These are phyloP conservation scores for Selene dorsalis DNA, from an alignment of 2,797 vertebrate genomes.

Conservation along the genomic window DNA sequence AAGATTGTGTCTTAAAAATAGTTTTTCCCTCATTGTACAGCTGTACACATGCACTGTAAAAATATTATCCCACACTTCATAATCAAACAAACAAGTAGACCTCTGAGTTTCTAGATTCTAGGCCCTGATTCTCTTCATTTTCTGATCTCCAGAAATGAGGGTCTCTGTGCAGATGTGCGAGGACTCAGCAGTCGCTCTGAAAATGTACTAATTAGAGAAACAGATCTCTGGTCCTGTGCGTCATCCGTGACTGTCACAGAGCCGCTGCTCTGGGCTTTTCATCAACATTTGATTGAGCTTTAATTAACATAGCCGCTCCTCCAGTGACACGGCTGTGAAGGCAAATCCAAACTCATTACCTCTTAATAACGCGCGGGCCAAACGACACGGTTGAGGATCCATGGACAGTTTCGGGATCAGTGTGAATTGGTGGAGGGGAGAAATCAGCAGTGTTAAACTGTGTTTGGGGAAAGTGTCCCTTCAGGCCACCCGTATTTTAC, in stretches of 20 bases:
- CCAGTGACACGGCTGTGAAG: not conserved
- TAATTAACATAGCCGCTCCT: constrained; percentile 34
- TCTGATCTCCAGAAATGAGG: not conserved
- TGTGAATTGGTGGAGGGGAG: not conserved
- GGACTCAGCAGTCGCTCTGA: not conserved
- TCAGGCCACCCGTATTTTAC: not conserved
- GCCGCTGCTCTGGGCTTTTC: constrained; percentile 7
- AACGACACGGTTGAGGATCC: constrained; percentile 27
- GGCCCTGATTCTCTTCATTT: too few relatives aligned
- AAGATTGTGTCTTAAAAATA: too few relatives aligned
- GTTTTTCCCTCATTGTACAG: not conserved
- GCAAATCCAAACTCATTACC: constrained; percentile 31
- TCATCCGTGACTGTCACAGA: constrained; percentile 6
- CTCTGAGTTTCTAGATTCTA: too few relatives aligned
- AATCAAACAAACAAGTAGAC: not conserved
- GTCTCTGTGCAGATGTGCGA: not conserved
- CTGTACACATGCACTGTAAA: not conserved
- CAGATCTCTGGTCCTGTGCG: not conserved
- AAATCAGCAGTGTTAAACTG: constrained; percentile 2
- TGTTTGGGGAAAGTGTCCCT: constrained; percentile 3
- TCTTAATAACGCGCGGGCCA: constrained; percentile 9
- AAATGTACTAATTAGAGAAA: not conserved
- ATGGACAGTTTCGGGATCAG: not conserved
- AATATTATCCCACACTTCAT: not conserved
- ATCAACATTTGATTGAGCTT: constrained; percentile 30